Conservation (phyloP, 2,888 invertebrate genomes). For the Habrosyne pyritoides region DNA sequence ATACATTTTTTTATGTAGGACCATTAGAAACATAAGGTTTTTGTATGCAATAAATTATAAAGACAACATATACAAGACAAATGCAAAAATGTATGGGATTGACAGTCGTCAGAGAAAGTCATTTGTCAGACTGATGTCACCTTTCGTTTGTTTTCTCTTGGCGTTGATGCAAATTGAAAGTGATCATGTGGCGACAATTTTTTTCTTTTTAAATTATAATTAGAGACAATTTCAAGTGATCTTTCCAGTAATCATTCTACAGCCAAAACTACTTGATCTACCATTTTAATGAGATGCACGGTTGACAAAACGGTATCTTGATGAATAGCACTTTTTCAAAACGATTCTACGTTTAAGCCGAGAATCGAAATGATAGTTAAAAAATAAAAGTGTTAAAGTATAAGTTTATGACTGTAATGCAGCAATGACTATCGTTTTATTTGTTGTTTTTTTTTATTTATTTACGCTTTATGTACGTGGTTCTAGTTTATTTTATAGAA, state of each 20-base stretch:
- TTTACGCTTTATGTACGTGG: slow-evolving; percentile 42
- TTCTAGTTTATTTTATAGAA: slow-evolving; percentile 14
- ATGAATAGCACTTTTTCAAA: slow-evolving; percentile 53
- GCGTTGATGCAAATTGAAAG: no score
- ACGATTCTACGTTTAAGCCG: slow-evolving; percentile 38
- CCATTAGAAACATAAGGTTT: no score
- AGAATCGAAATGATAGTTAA: slow-evolving; percentile 30
- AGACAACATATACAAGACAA: no score
- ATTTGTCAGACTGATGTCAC: no score
- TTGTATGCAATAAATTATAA: no score
- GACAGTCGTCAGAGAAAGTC: no score
- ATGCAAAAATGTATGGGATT: no score
- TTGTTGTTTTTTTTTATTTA: slow-evolving; percentile 25
- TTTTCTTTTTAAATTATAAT: neutral
- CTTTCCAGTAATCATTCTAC: slow-evolving; percentile 24
- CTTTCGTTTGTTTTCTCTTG: no score
- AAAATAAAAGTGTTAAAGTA: slow-evolving; percentile 39
- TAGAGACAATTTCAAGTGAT: slow-evolving; percentile 3
- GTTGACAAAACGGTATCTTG: slow-evolving; percentile 65
- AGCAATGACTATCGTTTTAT: slow-evolving; percentile 27
- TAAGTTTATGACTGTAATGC: slow-evolving; percentile 52
- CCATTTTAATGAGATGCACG: slow-evolving; percentile 69
- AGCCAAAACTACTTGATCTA: slow-evolving; percentile 29
- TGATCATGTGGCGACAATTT: no score
- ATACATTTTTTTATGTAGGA: no score